Evolutionary conservation across 2,113 vertebrate genomes (phyloP).

Genomic region (Indicator indicator): DNA sequence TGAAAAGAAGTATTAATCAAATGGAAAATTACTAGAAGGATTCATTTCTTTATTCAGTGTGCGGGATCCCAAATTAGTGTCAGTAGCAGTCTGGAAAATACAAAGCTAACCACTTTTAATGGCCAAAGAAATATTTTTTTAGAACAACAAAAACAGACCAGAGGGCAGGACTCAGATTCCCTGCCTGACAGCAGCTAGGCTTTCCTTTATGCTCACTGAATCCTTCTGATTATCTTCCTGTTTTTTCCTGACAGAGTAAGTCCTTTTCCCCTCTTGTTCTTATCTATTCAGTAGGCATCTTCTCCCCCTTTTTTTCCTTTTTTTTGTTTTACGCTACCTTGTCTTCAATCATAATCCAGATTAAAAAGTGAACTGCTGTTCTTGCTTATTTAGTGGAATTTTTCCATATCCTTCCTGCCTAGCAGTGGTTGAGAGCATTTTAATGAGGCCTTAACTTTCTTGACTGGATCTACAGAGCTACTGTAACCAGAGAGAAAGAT

Average conservation of each 20-base stretch:
- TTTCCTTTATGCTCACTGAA: not conserved
- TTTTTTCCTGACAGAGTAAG: not conserved
- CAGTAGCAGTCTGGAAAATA: not conserved
- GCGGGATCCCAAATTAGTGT: not conserved
- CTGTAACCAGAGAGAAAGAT: not conserved
- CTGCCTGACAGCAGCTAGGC: not conserved
- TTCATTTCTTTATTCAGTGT: not conserved
- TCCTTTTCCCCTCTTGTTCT: not conserved
- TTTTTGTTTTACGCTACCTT: not conserved
- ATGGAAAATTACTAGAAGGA: not conserved
- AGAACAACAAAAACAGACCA: not conserved
- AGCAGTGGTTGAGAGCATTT: not conserved
- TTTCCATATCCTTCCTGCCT: rapidly evolving
- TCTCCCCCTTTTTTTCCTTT: not conserved
- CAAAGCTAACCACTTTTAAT: not conserved
- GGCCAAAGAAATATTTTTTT: not conserved
- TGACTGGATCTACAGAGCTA: not conserved
- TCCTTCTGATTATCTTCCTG: not conserved
- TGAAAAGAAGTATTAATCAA: not conserved
- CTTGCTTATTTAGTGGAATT: not conserved
- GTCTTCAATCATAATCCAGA: not conserved
- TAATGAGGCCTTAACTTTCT: not conserved
- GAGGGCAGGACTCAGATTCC: not conserved
- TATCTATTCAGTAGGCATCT: not conserved
- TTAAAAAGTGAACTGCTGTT: not conserved